Conservation (phyloP, 2,888 invertebrate species). For the Graphium colonna region DNA sequence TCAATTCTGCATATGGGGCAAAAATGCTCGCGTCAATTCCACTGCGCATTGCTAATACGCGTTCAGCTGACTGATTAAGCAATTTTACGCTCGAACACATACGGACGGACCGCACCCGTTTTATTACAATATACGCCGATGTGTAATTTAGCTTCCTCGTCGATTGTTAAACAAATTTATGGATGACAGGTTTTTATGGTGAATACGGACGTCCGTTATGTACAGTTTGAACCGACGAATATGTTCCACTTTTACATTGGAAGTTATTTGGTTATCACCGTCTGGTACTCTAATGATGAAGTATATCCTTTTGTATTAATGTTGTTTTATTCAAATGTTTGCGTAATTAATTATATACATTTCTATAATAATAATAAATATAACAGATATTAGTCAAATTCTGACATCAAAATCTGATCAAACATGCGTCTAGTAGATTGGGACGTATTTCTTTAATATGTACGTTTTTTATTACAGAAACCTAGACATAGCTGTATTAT, state of each 20-base stretch:
- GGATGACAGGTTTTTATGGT: conserved; percentile 51
- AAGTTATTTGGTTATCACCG: background rate
- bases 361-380: background rate
- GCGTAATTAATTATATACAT: background rate
- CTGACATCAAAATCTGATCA: no score
- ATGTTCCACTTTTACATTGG: background rate
- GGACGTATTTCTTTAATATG: background rate
- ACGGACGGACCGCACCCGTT: conserved; percentile 53
- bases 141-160: conserved; percentile 67
- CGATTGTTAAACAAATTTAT: conserved; percentile 34
- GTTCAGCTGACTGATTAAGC: conserved; percentile 74
- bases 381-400: no score
- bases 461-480: background rate
- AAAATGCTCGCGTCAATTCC: conserved; percentile 62
- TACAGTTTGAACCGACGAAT: background rate
- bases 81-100: conserved; percentile 68
- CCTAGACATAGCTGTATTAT: background rate
- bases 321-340: background rate
- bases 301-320: background rate
- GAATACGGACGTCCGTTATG: background rate
- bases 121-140: conserved; percentile 71
- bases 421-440: no score
- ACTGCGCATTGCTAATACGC: conserved; percentile 62
- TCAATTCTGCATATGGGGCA: conserved; percentile 38
- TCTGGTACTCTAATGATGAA: background rate